phyloP scores from a whole-genome alignment of 2,888 invertebrate species.

The Chrysomela aeneicollis region DNA sequence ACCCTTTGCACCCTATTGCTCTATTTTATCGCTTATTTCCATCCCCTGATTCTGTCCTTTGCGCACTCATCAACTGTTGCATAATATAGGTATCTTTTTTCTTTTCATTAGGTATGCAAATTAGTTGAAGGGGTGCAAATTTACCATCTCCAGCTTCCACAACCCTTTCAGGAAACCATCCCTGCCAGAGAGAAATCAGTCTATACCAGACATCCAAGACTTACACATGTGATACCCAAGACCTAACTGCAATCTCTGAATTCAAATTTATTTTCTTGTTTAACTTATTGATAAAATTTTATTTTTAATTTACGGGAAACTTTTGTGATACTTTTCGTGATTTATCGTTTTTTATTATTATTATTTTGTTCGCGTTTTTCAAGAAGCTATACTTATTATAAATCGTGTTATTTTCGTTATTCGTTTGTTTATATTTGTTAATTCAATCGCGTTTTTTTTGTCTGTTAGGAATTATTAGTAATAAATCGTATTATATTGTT shows the following conservation, averaged over 20 bases:
- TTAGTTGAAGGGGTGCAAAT: conserved; percentile 25
- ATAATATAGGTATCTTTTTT: conserved; percentile 17
- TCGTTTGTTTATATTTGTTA: neutral
- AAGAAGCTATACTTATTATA: conserved; percentile 2
- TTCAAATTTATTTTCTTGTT: neutral
- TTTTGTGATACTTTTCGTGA: conserved; percentile 34
- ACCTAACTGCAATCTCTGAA: neutral
- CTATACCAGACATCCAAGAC: conserved; percentile 28
- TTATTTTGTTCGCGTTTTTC: conserved; percentile 10
- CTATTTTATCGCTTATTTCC: conserved; percentile 26
- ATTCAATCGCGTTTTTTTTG: neutral
- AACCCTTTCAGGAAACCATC: neutral
- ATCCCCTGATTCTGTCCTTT: conserved; percentile 24
- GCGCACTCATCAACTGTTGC: neutral
- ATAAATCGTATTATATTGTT: neutral
- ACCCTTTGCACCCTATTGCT: conserved; percentile 40
- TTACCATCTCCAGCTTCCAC: conserved; percentile 18
- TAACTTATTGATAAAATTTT: conserved; percentile 8
- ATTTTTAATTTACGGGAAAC: conserved; percentile 20
- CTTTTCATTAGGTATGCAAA: conserved; percentile 26
- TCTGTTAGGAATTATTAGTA: neutral
- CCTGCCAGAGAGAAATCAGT: conserved; percentile 23
- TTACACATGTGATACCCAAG: conserved; percentile 13
- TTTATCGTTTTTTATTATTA: conserved; percentile 18
- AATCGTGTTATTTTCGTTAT: neutral